Conservation (phyloP, 2,888 invertebrate genomes). For the Tenthredo distinguenda region DNA sequence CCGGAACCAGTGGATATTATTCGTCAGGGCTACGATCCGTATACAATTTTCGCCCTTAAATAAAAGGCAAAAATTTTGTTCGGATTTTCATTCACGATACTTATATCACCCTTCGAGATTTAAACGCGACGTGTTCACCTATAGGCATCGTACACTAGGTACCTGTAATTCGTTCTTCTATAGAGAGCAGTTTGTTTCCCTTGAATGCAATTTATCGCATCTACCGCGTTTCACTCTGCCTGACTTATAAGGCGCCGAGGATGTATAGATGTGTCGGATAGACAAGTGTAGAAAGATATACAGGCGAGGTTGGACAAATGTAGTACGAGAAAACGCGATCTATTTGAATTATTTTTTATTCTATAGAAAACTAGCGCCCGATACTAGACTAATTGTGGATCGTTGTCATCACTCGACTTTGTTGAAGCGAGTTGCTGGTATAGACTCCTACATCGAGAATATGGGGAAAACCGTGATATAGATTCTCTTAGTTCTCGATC, state of each 20-base stretch:
- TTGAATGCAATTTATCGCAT: slow-evolving; percentile 42
- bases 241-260: slow-evolving; percentile 26
- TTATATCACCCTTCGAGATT: neutral
- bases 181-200: slow-evolving; percentile 21
- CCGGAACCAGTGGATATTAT: neutral
- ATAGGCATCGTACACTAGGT: neutral
- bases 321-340: slow-evolving; percentile 28
- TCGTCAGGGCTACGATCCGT: neutral
- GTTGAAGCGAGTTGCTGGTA: neutral
- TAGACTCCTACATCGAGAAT: neutral
- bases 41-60: slow-evolving; percentile 8
- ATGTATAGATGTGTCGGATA: slow-evolving; percentile 4
- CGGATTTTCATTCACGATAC: neutral
- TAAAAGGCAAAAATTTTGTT: neutral
- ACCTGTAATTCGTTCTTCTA: slow-evolving; percentile 22
- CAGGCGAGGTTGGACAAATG: slow-evolving; percentile 22
- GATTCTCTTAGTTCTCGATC: neutral
- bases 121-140: neutral
- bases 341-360: neutral
- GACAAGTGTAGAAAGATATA: slow-evolving; percentile 21
- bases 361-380: neutral
- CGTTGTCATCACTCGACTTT: slow-evolving; percentile 13
- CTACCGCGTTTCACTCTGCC: slow-evolving; percentile 24
- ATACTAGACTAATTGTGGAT: slow-evolving; percentile 35
- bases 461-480: neutral